phyloP scores from a whole-genome alignment of 2,888 invertebrate genomes.

The Noctua fimbriata region DNA sequence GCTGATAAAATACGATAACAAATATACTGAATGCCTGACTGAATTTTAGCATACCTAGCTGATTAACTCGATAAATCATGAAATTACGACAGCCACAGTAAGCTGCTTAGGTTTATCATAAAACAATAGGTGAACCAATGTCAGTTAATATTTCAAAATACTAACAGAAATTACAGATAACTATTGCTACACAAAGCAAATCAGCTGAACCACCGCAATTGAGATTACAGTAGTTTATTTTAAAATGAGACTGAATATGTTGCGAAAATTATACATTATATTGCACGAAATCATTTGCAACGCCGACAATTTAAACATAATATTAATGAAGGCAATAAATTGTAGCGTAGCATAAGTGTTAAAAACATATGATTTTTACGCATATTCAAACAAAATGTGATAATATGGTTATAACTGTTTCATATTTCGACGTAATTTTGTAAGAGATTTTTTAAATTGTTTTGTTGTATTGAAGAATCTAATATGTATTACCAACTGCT shows the following conservation, averaged over 20 bases:
- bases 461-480: not conserved
- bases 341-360: conserved; percentile 35
- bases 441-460: not conserved
- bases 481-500: conserved; percentile 11
- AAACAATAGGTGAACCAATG: not conserved
- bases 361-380: conserved; percentile 40
- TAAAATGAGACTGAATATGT: conserved; percentile 33
- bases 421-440: not conserved
- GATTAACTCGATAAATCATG: conserved; percentile 7
- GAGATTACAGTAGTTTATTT: conserved; percentile 38
- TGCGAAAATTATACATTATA: conserved; percentile 21
- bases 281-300: conserved; percentile 33
- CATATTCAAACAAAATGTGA: not conserved
- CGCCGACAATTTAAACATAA: conserved; percentile 37
- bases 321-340: conserved; percentile 46
- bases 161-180: conserved; percentile 1
- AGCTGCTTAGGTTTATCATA: not conserved
- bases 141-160: conserved; percentile 27
- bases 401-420: conserved; percentile 2
- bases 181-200: conserved; percentile 12
- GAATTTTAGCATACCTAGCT: not conserved
- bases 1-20: not conserved
- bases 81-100: not conserved
- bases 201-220: conserved; percentile 39
- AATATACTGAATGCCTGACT: not conserved